Evolutionary conservation across 2,888 invertebrate species (phyloP).

Genomic region (Tupiocoris notatus): DNA sequence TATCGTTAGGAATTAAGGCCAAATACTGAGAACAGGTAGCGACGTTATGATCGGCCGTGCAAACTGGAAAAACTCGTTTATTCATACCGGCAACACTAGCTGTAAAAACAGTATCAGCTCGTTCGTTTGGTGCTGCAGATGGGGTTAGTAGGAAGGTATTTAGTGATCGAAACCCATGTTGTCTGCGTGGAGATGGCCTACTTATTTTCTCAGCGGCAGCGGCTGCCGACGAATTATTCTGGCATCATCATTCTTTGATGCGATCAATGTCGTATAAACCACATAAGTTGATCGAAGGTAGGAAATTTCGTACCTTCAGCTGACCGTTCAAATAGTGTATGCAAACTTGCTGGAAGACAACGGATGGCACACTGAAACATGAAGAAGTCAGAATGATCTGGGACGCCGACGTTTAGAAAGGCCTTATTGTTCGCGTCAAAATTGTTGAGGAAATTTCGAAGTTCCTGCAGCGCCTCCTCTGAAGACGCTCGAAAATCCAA

Average conservation of each 20-base stretch:
- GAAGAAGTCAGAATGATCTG: neutral
- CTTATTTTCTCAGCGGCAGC: too few species aligned
- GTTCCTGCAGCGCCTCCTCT: neutral
- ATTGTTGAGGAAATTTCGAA: neutral
- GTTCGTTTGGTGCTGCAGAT: neutral
- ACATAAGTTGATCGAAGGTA: neutral
- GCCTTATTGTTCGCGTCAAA: neutral
- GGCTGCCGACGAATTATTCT: too few species aligned
- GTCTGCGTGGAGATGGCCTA: too few species aligned
- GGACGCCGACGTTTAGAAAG: neutral
- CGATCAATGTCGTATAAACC: neutral
- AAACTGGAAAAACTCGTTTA: neutral
- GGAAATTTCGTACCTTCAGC: neutral
- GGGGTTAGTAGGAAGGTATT: neutral
- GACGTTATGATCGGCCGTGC: neutral
- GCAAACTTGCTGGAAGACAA: neutral
- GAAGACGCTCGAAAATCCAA: neutral
- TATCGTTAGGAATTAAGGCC: neutral
- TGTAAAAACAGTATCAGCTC: neutral
- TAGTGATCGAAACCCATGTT: too few species aligned
- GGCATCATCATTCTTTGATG: neutral
- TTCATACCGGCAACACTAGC: too few species aligned
- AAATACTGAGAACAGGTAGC: neutral
- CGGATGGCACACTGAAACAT: neutral
- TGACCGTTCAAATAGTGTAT: neutral